Conservation (phyloP, 1,140 invertebrate species). For the Holotrichia oblita region DNA sequence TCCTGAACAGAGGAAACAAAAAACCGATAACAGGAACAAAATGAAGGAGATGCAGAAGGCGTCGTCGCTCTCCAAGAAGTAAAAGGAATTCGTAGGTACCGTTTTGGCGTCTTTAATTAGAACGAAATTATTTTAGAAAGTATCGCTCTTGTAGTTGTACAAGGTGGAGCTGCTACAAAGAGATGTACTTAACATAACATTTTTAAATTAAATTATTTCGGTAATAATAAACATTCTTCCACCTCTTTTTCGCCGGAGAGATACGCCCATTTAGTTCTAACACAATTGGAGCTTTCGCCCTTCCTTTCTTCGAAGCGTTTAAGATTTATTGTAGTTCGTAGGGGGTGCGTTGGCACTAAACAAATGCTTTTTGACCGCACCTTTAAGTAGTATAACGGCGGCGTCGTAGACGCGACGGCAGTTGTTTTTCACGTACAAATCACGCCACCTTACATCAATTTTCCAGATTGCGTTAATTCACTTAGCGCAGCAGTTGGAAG, state of each 20-base stretch:
- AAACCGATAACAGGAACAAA: not conserved
- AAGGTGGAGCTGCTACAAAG: not conserved
- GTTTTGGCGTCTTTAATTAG: not conserved
- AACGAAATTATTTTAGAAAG: slow-evolving; percentile 1
- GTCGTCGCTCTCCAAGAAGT: not conserved
- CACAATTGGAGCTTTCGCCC: not conserved
- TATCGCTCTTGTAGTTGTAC: not conserved
- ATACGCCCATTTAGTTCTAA: too few species aligned
- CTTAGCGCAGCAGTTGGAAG: not conserved
- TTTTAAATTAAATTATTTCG: too few species aligned
- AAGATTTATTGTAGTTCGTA: not conserved
- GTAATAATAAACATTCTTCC: too few species aligned
- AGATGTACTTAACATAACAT: too few species aligned
- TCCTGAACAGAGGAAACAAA: not conserved
- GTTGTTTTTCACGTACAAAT: slow-evolving; percentile 17
- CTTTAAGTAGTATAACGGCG: not conserved
- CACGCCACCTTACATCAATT: slow-evolving; percentile 11
- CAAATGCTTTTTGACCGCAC: slow-evolving; percentile 1
- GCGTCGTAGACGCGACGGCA: not conserved
- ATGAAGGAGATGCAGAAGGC: not conserved
- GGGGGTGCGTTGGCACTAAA: slow-evolving; percentile 5
- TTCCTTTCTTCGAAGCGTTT: not conserved
- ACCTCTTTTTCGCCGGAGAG: too few species aligned
- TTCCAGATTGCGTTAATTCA: slow-evolving; percentile 20
- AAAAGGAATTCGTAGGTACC: not conserved